Percentiles rank a stretch among this genome's conserved stretches.
These are phyloP conservation scores for Pseudochromis fuscus DNA, from an alignment of 2,797 vertebrate genomes.

Conservation along the genomic window DNA sequence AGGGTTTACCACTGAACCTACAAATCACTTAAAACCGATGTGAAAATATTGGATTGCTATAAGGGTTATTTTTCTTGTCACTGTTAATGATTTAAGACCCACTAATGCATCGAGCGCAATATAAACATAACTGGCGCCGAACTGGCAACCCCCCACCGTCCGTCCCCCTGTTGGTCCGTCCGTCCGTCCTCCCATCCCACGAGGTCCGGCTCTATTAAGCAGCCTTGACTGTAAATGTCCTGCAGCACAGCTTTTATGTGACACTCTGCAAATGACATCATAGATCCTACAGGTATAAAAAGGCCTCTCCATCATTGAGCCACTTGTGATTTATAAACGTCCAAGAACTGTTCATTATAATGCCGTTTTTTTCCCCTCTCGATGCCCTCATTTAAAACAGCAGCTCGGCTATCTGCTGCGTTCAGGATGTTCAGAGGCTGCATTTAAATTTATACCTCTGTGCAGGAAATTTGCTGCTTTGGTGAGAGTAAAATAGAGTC, in stretches of 20 bases:
- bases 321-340: slow-evolving; percentile 42
- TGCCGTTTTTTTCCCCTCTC: background rate
- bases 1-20: slow-evolving; percentile 4
- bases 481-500: background rate
- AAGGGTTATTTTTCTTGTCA: slow-evolving; percentile 41
- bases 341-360: slow-evolving; percentile 15
- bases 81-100: slow-evolving; percentile 46
- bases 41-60: slow-evolving; percentile 30
- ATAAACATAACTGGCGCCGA: slow-evolving; percentile 42
- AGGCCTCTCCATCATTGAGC: slow-evolving; percentile 31
- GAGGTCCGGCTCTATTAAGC: slow-evolving; percentile 34
- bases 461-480: background rate
- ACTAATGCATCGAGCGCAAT: slow-evolving; percentile 42
- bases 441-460: background rate
- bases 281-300: slow-evolving; percentile 52
- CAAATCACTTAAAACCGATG: slow-evolving; percentile 19
- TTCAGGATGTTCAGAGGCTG: background rate
- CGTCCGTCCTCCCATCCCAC: slow-evolving; percentile 30
- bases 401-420: background rate
- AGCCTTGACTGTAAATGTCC: slow-evolving; percentile 22
- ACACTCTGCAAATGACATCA: slow-evolving; percentile 51
- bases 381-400: slow-evolving; percentile 10
- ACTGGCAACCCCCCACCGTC: slow-evolving; percentile 4
- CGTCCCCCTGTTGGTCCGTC: slow-evolving; percentile 26
- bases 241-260: slow-evolving; percentile 45